Evolutionary conservation across 1,140 invertebrate species (phyloP).

Genomic region (Magallana ariakensis): DNA sequence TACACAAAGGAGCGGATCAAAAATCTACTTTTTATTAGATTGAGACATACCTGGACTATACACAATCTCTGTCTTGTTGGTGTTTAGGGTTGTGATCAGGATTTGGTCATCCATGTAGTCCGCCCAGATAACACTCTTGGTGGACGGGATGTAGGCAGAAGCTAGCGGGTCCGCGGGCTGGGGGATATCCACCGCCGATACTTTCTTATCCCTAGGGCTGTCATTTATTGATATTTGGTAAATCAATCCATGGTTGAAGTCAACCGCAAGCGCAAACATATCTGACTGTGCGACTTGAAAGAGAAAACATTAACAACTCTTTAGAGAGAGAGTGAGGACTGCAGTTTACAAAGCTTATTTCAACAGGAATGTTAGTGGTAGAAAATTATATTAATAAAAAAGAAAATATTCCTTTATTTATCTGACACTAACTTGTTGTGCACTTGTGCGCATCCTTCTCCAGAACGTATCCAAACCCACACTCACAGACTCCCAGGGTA

Average conservation of each 20-base stretch:
- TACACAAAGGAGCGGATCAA: no score
- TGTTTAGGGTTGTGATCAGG: not conserved
- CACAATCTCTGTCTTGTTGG: not conserved
- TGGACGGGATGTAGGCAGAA: not conserved
- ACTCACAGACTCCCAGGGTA: not conserved
- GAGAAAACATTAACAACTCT: no score
- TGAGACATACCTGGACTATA: not conserved
- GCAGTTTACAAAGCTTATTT: no score
- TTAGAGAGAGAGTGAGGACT: no score
- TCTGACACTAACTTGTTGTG: not conserved
- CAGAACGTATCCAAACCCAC: not conserved
- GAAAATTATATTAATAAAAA: no score
- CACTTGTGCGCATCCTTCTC: not conserved
- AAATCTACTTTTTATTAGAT: no score
- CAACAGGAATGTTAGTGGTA: no score
- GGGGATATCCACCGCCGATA: not conserved
- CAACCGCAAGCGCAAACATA: slow-evolving; percentile 6
- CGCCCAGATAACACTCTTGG: not conserved
- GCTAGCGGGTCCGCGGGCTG: slow-evolving; percentile 7
- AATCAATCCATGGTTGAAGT: slow-evolving; percentile 14
- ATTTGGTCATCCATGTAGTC: slow-evolving; percentile 16
- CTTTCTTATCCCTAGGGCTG: not conserved
- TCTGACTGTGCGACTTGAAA: not conserved
- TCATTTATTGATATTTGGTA: slow-evolving; percentile 11
- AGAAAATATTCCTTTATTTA: no score